Evolutionary conservation across 1,140 invertebrate species (phyloP).

Genomic region (Pararge aegeria): DNA sequence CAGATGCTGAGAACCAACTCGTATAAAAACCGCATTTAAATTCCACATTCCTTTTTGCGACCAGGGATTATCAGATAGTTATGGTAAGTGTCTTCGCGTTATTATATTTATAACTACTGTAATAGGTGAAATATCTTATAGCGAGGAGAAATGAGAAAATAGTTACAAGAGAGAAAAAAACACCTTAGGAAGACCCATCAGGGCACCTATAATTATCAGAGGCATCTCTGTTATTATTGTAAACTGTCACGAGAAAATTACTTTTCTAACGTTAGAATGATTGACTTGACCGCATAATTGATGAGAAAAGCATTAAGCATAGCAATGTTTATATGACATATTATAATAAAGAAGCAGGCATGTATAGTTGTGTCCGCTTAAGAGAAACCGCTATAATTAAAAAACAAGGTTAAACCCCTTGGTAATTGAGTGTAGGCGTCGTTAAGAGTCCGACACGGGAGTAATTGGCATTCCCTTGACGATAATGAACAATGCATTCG

Average conservation of each 20-base stretch:
- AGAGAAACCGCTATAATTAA: slow-evolving; percentile 25
- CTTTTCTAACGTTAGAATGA: slow-evolving; percentile 10
- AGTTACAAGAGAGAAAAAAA: too few species aligned
- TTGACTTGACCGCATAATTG: slow-evolving; percentile 5
- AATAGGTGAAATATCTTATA: neutral
- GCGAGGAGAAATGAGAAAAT: neutral
- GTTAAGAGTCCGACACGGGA: slow-evolving; percentile 17
- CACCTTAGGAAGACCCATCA: neutral
- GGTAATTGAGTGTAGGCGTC: slow-evolving; percentile 26
- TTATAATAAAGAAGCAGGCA: neutral
- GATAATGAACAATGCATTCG: slow-evolving; percentile 32
- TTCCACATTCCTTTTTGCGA: too few species aligned
- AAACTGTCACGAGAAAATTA: slow-evolving; percentile 6
- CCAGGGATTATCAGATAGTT: too few species aligned
- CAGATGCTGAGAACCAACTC: too few species aligned
- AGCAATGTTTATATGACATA: neutral
- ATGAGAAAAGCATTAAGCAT: neutral
- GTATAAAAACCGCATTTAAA: too few species aligned
- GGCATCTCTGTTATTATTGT: neutral
- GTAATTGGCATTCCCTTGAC: slow-evolving; percentile 35
- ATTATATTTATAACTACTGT: neutral
- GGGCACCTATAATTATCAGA: slow-evolving; percentile 1
- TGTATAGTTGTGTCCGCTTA: neutral
- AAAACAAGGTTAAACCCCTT: slow-evolving; percentile 28
- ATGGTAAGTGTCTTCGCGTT: neutral